A percentile compares a stretch with the other conserved stretches of the same genome.
Evolutionary conservation across 2,113 vertebrate species (phyloP).

Genomic region (Pachyramphus minor): DNA sequence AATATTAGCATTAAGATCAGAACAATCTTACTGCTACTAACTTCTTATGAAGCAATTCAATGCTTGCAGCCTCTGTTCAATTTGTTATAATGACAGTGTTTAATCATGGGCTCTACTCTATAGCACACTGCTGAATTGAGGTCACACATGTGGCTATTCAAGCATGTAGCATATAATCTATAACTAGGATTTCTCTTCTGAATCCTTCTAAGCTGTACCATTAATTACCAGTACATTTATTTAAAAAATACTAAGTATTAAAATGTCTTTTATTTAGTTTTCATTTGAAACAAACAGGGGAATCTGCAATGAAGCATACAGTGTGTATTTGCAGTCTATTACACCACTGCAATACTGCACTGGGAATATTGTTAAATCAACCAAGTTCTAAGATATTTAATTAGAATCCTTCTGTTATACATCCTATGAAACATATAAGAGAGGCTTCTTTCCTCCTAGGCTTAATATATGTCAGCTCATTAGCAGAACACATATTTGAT

Average conservation of each 20-base stretch:
- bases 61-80: slow-evolving; percentile 74
- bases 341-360: neutral
- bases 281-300: slow-evolving; percentile 28
- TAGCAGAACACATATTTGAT: slow-evolving; percentile 16
- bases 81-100: slow-evolving; percentile 82
- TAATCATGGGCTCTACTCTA: slow-evolving; percentile 71
- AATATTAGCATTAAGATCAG: slow-evolving; percentile 73
- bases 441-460: neutral
- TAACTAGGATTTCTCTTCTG: slow-evolving; percentile 71
- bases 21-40: slow-evolving; percentile 66
- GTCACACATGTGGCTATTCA: slow-evolving; percentile 77
- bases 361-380: slow-evolving; percentile 40
- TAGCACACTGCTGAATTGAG: slow-evolving; percentile 71
- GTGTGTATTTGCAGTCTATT: neutral
- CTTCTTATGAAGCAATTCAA: slow-evolving; percentile 77
- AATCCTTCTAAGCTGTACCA: slow-evolving; percentile 63
- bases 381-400: slow-evolving; percentile 53
- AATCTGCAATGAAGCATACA: slow-evolving; percentile 11
- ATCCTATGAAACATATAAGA: slow-evolving; percentile 24
- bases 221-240: slow-evolving; percentile 71
- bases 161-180: slow-evolving; percentile 76
- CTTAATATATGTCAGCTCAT: slow-evolving; percentile 11
- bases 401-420: slow-evolving; percentile 47
- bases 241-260: slow-evolving; percentile 55
- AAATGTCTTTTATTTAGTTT: slow-evolving; percentile 46